Conservation (phyloP, 2,113 vertebrate genomes). For the Eulacestoma nigropectus region DNA sequence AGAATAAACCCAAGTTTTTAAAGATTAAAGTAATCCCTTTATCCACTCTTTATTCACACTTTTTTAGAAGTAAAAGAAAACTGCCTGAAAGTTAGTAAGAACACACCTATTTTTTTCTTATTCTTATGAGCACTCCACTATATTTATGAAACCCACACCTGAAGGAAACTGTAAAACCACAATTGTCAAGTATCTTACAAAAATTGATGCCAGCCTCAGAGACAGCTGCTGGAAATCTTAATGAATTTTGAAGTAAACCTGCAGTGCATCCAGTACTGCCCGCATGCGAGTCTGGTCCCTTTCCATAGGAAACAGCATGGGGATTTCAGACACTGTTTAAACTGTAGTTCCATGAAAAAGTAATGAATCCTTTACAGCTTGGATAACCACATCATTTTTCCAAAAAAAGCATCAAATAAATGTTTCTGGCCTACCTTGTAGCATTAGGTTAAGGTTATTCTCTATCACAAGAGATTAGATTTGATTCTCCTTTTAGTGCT, state of each 20-base stretch:
- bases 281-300: neutral
- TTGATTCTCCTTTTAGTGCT: slow-evolving; percentile 20
- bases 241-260: neutral
- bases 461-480: slow-evolving; percentile 23
- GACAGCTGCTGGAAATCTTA: neutral
- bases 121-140: neutral
- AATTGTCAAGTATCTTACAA: neutral
- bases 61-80: neutral
- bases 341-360: neutral
- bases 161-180: neutral
- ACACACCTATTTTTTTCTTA: neutral
- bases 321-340: neutral
- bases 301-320: neutral
- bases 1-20: neutral
- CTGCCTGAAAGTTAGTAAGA: neutral
- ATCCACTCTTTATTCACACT: neutral
- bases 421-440: neutral
- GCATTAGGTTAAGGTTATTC: slow-evolving; percentile 30
- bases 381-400: neutral
- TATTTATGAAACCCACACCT: neutral
- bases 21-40: neutral
- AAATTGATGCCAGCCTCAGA: neutral
- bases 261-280: neutral
- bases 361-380: neutral
- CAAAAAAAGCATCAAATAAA: slow-evolving; percentile 3